These are phyloP conservation scores for Hydrolagus colliei DNA, from an alignment of 2,797 vertebrate species.

Conservation along the genomic window DNA sequence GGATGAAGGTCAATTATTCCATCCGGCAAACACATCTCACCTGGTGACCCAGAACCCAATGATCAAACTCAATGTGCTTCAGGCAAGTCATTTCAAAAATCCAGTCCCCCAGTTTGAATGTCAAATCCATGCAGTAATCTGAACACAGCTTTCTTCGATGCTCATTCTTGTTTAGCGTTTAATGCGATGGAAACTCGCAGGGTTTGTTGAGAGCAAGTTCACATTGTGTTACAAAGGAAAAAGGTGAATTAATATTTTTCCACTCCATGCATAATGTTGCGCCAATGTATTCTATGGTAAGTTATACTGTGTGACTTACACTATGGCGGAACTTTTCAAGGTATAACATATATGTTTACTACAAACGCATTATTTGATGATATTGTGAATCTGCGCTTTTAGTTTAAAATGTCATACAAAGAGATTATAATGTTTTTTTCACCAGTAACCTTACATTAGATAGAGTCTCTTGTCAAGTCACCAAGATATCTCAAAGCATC, in stretches of 20 bases:
- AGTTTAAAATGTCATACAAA: neutral
- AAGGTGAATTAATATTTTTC: neutral
- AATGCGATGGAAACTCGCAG: neutral
- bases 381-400: neutral
- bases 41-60: neutral
- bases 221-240: neutral
- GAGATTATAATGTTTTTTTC: too few species aligned
- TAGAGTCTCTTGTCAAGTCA: too few species aligned
- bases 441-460: too few species aligned
- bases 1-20: neutral
- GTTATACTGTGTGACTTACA: neutral
- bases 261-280: neutral
- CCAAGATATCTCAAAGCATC: too few species aligned
- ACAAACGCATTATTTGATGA: neutral
- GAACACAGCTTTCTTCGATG: neutral
- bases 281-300: neutral
- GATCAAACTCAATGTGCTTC: neutral
- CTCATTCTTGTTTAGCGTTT: neutral
- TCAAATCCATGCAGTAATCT: neutral
- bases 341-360: neutral
- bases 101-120: neutral
- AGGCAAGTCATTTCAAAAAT: neutral
- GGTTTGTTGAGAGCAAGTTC: constrained; percentile 14
- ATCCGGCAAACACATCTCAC: too few species aligned
- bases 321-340: neutral